phyloP scores from a whole-genome alignment of 2,888 invertebrate species.

The Ectropis crepuscularia region DNA sequence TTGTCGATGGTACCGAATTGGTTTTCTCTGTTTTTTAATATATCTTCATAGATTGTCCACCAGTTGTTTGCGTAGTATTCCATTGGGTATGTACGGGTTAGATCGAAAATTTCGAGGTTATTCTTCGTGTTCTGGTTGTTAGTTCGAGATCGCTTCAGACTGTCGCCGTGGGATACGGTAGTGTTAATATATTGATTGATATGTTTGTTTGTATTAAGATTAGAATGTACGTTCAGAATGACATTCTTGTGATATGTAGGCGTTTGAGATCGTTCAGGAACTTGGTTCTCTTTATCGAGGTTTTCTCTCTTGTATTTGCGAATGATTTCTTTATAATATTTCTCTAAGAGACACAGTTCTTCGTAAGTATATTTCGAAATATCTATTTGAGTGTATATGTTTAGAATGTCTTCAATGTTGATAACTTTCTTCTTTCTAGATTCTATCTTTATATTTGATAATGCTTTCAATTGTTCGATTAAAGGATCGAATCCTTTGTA shows the following conservation, averaged over 20 bases:
- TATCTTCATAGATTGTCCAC: constrained; percentile 80
- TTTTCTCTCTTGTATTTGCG: constrained; percentile 65
- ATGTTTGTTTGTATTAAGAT: constrained; percentile 49
- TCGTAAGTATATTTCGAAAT: constrained; percentile 75
- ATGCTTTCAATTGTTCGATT: constrained; percentile 70
- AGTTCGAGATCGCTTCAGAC: constrained; percentile 52
- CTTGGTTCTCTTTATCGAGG: constrained; percentile 61
- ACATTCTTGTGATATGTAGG: constrained; percentile 59
- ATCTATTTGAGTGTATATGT: constrained; percentile 75
- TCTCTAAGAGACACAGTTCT: constrained; percentile 75
- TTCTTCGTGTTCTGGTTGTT: constrained; percentile 55
- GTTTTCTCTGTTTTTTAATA: constrained; percentile 71
- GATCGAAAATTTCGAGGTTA: constrained; percentile 68
- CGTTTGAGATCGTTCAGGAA: constrained; percentile 44
- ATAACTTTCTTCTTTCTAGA: constrained; percentile 63
- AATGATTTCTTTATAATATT: constrained; percentile 78
- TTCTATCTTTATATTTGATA: constrained; percentile 70
- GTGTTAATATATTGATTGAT: constrained; percentile 55
- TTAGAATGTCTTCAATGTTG: constrained; percentile 71
- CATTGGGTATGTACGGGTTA: constrained; percentile 72
- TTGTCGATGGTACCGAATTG: constrained; percentile 80
- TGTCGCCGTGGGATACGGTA: constrained; percentile 51
- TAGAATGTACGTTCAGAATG: constrained; percentile 60
- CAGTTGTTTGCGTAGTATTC: constrained; percentile 82
- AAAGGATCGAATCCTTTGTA: constrained; percentile 81